phyloP scores from a whole-genome alignment of 2,888 invertebrate genomes.

The Drosophila merina region DNA sequence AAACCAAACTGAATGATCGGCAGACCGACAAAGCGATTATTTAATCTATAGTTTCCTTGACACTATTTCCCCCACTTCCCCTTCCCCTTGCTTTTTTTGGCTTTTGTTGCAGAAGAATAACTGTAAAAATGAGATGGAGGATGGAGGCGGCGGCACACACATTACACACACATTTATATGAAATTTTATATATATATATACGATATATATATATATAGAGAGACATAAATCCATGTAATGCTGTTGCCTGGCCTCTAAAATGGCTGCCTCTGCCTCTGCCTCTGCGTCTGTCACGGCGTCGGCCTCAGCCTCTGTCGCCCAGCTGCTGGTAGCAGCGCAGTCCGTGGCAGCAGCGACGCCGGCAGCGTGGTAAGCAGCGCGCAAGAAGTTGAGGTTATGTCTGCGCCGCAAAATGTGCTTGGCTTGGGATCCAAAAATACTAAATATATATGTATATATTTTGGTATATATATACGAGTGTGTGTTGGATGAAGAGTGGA shows the following conservation, averaged over 20 bases:
- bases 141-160: conserved; percentile 13
- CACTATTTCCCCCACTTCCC: conserved; percentile 45
- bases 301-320: neutral
- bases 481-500: neutral
- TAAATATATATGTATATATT: neutral
- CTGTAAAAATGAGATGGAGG: conserved; percentile 27
- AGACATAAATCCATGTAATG: conserved; percentile 64
- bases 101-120: conserved; percentile 24
- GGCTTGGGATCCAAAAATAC: conserved; percentile 33
- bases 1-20: conserved; percentile 4
- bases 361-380: conserved; percentile 79
- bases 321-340: conserved; percentile 43
- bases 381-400: conserved; percentile 77
- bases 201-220: conserved; percentile 15
- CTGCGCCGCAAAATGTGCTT: conserved; percentile 78
- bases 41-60: conserved; percentile 54
- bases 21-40: conserved; percentile 14
- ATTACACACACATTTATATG: conserved; percentile 2
- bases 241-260: conserved; percentile 78
- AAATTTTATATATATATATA: conserved; percentile 1
- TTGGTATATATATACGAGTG: neutral
- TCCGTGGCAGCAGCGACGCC: conserved; percentile 63
- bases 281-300: neutral
- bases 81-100: conserved; percentile 19
- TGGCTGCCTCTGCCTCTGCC: conserved; percentile 56